A percentile compares a stretch with the other conserved stretches of the same genome.
Evolutionary conservation across 2,113 vertebrate genomes (phyloP).

Genomic region (Lepisosteus oculatus): DNA sequence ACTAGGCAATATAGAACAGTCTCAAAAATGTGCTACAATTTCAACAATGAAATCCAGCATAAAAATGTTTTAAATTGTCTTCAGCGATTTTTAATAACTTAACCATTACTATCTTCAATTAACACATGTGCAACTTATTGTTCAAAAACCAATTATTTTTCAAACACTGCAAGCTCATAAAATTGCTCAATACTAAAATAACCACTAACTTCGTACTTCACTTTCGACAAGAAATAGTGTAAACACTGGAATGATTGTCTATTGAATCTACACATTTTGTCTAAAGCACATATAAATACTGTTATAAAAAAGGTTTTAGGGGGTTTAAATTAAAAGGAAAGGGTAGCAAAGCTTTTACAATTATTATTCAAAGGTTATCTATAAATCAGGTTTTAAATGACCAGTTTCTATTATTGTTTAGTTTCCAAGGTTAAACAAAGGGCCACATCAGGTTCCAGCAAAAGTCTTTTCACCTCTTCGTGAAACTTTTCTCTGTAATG

Average conservation of each 20-base stretch:
- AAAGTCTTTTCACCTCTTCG: constrained; percentile 74
- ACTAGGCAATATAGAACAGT: constrained; percentile 18
- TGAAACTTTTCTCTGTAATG: constrained; percentile 95
- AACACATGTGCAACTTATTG: constrained; percentile 16
- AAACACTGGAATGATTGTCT: not conserved
- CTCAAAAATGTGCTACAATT: constrained; percentile 29
- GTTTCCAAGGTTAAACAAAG: constrained; percentile 64
- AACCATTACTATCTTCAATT: not conserved
- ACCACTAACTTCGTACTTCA: not conserved
- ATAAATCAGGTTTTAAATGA: constrained; percentile 6
- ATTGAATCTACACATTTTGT: not conserved
- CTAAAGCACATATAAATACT: constrained; percentile 9
- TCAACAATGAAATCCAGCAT: constrained; percentile 3
- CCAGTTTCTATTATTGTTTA: constrained; percentile 34
- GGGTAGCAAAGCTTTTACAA: not conserved
- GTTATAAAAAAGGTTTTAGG: constrained; percentile 6
- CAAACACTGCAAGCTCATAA: constrained; percentile 3
- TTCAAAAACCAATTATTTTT: not conserved
- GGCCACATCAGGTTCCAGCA: constrained; percentile 66
- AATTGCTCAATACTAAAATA: not conserved
- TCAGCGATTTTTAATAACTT: not conserved
- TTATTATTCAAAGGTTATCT: not conserved
- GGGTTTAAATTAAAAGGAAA: constrained; percentile 14
- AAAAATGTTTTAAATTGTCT: constrained; percentile 11
- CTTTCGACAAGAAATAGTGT: not conserved